Evolutionary conservation across 2,113 vertebrate species (phyloP), one percentile per base, ranked within the genome.

Genomic region (Carassius gibelio): DNA sequence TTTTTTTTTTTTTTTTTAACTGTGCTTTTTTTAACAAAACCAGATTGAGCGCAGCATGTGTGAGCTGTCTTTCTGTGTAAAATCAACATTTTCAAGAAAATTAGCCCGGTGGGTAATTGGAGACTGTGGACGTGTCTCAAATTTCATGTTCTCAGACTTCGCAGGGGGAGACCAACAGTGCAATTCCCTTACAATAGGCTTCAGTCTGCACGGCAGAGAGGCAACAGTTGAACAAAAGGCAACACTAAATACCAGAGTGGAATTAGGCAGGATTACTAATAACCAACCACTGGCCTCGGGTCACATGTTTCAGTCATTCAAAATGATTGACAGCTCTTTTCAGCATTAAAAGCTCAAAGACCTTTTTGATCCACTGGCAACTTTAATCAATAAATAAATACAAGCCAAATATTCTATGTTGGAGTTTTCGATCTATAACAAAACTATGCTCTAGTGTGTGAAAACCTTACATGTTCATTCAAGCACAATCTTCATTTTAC

Each of bases 21-120:
- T 5, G 3, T 57, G 6, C 14, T 26, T 76, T 80, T 80, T 68
- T 68, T 66, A 69, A 81, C 80, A 81, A 69, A 36, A 81, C 45
- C 80, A 64, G 61, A 66, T 66, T 84, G 14, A 74, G 86, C 57
- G 82, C 86, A 86, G 88, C 91, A 90, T 87, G 88, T 91, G 91
- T 89, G 90, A 92, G 86, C 87, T 88, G 87, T 92, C 90, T 79
- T 86, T 92, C 89, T 90, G 62, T 48, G 17, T 6, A 90, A 85
- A 90, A 88, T 88, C 88, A 81, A 88, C 80, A 82, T 91, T 87
- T 89, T 81, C 86, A 86, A 89, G 74, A 81, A 88, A 89, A 86
- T 77, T 85, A 84, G 48, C 84, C 52, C 23, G 69, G 14, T 48
- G 81, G 84, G 89, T 91, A 93, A 91, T 88, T 81, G 75, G 89